Base-by-base conservation (phyloP, 2,888 invertebrate genomes). In the Nomada ferruginata region DNA sequence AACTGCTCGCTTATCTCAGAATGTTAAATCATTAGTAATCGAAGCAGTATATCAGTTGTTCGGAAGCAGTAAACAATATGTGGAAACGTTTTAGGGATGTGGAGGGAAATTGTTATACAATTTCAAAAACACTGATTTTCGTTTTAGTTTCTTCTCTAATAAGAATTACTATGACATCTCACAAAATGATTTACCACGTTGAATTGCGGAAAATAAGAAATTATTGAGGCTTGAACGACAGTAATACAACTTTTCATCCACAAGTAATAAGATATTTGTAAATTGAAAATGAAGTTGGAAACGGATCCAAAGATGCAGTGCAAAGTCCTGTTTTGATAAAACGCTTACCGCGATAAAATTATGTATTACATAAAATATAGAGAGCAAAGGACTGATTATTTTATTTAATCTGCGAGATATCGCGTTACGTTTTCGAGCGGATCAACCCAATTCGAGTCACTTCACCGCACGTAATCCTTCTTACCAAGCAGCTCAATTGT, bases 271-370 rank as follows among this genome's bases (percentile, higher is more conserved):
- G 47, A 47, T 2, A 47, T 47, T 47, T 47, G 47, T 47, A 11
- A 47, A 47, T 47, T 13, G 15, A 47, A 13, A 47, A 47, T 11
- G 15, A 72, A 50, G 15, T 13, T 23, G 10, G 20, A 61, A 66
- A 65, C 20, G 55, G 23, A 61, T 76, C 36, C 26, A 50, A 79
- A 71, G 47, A 60, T 29, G 60, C 36, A 55, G 60, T 65, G 61
- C 70, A 65, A 71, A 71, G 79, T 79, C 20, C 76, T 75, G 63
- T 26, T 68, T 52, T 11, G 71, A 80, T 80, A 63, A 80, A 72
- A 63, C 55, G 13, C 61, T 80, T 80, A 68, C 61, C 65, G 44
- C 63, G 71, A 77, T 76, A 71, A 80, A 71, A 71, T 20, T 42
- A 15, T 60, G 59, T 60, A 42, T 66, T 66, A 61, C 65, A 66